phyloP scores from a whole-genome alignment of 2,888 invertebrate genomes.

The Platycheirus albimanus region DNA sequence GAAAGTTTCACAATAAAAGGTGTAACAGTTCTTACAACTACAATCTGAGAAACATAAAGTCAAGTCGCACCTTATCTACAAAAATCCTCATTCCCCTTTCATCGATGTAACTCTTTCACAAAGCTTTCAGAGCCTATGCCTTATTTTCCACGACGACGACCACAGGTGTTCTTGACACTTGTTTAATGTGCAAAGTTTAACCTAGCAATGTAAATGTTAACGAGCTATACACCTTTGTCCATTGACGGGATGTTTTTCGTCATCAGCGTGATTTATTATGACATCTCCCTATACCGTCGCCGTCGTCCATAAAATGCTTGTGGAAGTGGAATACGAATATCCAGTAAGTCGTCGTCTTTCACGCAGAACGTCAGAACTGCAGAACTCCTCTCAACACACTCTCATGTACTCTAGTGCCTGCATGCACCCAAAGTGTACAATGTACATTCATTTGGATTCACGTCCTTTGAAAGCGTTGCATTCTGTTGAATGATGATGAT shows the following conservation, averaged over 20 bases:
- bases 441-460: conserved; percentile 4
- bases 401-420: background rate
- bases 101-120: background rate
- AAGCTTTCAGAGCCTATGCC: background rate
- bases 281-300: conserved; percentile 54
- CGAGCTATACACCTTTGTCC: conserved; percentile 46
- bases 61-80: no score
- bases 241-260: conserved; percentile 53
- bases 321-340: conserved; percentile 24
- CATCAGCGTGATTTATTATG: conserved; percentile 70
- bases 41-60: no score
- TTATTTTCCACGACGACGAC: no score
- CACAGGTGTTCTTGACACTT: conserved; percentile 65
- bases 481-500: conserved; percentile 47
- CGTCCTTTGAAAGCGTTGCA: conserved; percentile 38
- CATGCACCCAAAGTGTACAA: background rate
- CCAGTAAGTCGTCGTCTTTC: conserved; percentile 42
- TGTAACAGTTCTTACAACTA: no score
- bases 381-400: background rate
- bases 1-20: background rate
- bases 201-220: conserved; percentile 50
- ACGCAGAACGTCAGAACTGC: conserved; percentile 12
- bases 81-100: no score
- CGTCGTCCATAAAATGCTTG: background rate
- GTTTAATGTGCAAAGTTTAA: conserved; percentile 56